Percentiles rank a stretch among this genome's conserved stretches.
Evolutionary conservation across 1,140 invertebrate species (phyloP).

Genomic region (Drosophila kohkoa): DNA sequence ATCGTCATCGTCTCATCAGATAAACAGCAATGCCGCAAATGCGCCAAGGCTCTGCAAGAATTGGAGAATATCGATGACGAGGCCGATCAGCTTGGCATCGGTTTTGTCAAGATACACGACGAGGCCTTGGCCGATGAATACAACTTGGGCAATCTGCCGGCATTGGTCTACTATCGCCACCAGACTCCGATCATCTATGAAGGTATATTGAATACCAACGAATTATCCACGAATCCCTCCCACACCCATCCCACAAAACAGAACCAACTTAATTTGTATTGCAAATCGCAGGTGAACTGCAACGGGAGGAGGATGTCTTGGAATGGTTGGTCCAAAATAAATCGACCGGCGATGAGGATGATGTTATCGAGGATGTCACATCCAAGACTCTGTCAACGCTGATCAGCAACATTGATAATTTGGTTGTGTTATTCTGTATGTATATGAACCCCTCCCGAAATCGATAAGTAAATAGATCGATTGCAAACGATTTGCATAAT

Average conservation of each 20-base stretch:
- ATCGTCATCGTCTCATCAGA: constrained; percentile 87
- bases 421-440: constrained; percentile 97
- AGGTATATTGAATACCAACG: constrained; percentile 86
- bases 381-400: constrained; percentile 94
- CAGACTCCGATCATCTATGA: constrained; percentile 98
- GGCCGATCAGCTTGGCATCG: constrained; percentile 97
- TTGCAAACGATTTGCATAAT: constrained; percentile 27
- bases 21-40: constrained; percentile 96
- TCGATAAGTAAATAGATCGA: constrained; percentile 18
- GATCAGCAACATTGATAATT: constrained; percentile 95
- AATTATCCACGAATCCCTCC: neutral
- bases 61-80: constrained; percentile 98
- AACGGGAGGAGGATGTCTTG: constrained; percentile 95
- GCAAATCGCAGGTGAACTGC: constrained; percentile 91
- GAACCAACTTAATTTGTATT: constrained; percentile 40
- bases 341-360: constrained; percentile 96
- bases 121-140: constrained; percentile 96
- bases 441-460: constrained; percentile 57
- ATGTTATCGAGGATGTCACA: constrained; percentile 97
- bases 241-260: constrained; percentile 31
- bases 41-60: constrained; percentile 94
- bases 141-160: constrained; percentile 94
- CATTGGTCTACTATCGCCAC: constrained; percentile 96
- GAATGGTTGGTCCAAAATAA: constrained; percentile 97
- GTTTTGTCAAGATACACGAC: constrained; percentile 97